Evolutionary conservation across 1,140 invertebrate species (phyloP), one percentile per base, ranked within the genome.

Genomic region (Harlomillsia oculata): DNA sequence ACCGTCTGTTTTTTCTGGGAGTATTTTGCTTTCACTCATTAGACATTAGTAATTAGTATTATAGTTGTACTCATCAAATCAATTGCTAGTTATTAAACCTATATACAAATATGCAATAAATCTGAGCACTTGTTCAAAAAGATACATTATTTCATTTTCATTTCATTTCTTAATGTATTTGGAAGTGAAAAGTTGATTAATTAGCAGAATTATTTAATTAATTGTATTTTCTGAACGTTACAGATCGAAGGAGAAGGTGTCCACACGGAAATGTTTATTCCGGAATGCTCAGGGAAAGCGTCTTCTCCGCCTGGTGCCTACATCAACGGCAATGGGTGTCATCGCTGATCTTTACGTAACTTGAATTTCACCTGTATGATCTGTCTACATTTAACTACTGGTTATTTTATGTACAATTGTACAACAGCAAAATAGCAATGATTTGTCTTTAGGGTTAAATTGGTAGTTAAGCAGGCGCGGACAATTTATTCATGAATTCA

Each of bases 161-260:
- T 20, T 8, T 20, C 16, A 23, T 41, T 21, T 41, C 25, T 41
- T 23, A 21, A 21, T 41, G 13, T 13, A 3, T 18, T 39, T 41
- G 3, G 20, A 21, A 41, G 21, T 18, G 21, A 23, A 13, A 8
- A 4, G 21, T 43, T 14, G 4, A 18, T 43, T 13, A 13, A 43
- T 14, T 23, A 2, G 18, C 11, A 28, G 32, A 8, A 34, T 9
- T 30, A 26, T n/a, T 0, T 45, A 46, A 30, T 20, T 14, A 23
- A 28, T 13, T 34, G 29, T 16, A 25, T 36, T n/a, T 14, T 51
- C n/a, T 43, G 34, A 26, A 25, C 16, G 5, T 54, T 44, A 20
- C 36, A 60, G 59, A 44, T 60, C 29, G 62, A 50, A n/a, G 62
- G 58, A 30, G 62, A 60, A 34, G 62, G 58, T n/a, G 46, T 62